Base-by-base conservation (phyloP, 2,888 invertebrate species). In the Galerucella nymphaeae region DNA sequence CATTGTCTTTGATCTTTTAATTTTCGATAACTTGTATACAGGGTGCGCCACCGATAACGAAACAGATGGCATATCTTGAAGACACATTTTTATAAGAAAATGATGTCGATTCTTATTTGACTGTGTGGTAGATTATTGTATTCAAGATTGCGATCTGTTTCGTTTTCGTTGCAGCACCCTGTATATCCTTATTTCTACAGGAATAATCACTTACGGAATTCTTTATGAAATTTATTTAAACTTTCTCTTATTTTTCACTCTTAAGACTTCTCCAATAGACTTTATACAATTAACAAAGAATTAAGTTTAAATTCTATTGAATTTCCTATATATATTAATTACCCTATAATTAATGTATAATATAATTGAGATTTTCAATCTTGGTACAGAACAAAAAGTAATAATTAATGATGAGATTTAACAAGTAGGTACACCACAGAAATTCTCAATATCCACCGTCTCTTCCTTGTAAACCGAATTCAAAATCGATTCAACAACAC, bases 291-390 rank as follows among this genome's bases (percentile, higher is more conserved):
- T 53, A 53, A 53, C 53, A 53, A 53, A 2, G 16, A 53, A 53
- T 53, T 53, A 53, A 53, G 9, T 53, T 53, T 18, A 9, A 10
- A 53, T 53, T 18, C 53, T 11, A 18, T 45, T 45, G 45, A 45
- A 18, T 53, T 53, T 53, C 53, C 53, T 53, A 53, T 53, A 53
- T 18, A 30, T n/a, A 6, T 30, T 30, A 58, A 58, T 58, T 58
- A 30, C 58, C 30, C 57, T 13, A 23, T 58, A 58, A 58, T 58
- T 58, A 53, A 18, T 53, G 14, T 23, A 58, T 45, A 45, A 13
- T 23, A 58, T 58, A 58, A 58, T 58, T 58, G 30, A 58, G n/a
- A 23, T 30, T 58, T 13, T 57, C n/a, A 9, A 57, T 57, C 57
- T 53, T 9, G 9, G 9, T 18, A 30, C 14, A n/a, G 58, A 58